Evolutionary conservation across 2,888 invertebrate species (phyloP), one percentile per base, ranked within the genome.

Genomic region (Muschampia plurimacula): DNA sequence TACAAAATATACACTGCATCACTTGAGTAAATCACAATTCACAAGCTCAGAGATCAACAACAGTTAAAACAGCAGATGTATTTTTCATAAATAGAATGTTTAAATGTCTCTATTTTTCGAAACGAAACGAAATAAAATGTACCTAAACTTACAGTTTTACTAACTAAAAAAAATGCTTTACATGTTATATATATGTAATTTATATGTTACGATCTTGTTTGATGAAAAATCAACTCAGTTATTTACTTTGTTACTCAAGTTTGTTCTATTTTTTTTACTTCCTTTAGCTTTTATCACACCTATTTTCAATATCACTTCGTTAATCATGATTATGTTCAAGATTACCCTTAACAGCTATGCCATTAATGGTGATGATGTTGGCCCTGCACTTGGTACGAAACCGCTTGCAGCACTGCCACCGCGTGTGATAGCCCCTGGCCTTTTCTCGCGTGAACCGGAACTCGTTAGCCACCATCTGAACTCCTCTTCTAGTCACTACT

Each of bases 361-460:
- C 73, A 4, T 77, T 65, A 10, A 52, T 36, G 1, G 84, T 86
- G 32, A 80, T 77, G 39, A 85, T 66, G 63, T 70, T 80, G 0
- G 86, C 86, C 65, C 72, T 79, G 72, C 87, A 87, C 32, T 79
- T 82, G 4, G 81, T 82, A 44, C 81, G 78, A 10, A 77, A 78
- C 65, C 81, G 79, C 13, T 78, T 81, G 32, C 80, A 77, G 65
- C 86, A 86, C 69, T 85, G 85, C 84, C 85, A 84, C 10, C 85
- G 77, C 0, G 74, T 74, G 59, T 78, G 79, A 10, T 52, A 49
- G 0, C 82, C 80, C 4, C 71, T 15, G 15, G 74, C 69, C 13
- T 80, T 80, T 12, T 78, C 78, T 28, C 81, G 82, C 10, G 84
- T 82, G 76, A 86, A 88, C 3, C 84, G 83, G 69, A 77, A 76